A percentile compares a stretch with the other conserved stretches of the same genome.
Evolutionary conservation across 1,140 invertebrate genomes (phyloP).

Genomic region (Nomia melanderi): DNA sequence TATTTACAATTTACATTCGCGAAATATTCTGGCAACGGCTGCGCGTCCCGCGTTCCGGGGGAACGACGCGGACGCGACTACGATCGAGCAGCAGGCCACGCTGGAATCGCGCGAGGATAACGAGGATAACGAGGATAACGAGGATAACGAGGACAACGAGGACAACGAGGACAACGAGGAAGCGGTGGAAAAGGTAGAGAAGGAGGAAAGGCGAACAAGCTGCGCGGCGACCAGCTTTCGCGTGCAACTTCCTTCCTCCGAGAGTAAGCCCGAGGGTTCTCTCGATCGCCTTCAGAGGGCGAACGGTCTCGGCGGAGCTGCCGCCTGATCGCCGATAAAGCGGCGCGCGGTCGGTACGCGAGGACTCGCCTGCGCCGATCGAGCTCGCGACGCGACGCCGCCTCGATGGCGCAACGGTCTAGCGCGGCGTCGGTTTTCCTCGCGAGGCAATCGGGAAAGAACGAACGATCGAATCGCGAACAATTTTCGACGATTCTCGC

Average conservation of each 20-base stretch:
- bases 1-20: not conserved
- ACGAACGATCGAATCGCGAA: not conserved
- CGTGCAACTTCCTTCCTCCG: not conserved
- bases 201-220: not conserved
- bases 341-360: not conserved
- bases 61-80: not conserved
- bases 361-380: not conserved
- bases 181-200: not conserved
- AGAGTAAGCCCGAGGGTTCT: no score
- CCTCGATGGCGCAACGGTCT: no score
- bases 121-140: not conserved
- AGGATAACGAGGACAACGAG: not conserved
- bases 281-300: conserved; percentile 23
- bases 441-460: not conserved
- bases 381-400: not conserved
- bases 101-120: not conserved
- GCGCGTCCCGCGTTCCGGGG: not conserved
- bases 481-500: not conserved
- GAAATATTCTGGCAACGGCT: not conserved
- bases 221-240: not conserved
- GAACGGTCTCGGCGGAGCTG: not conserved
- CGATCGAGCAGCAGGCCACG: not conserved
- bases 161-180: not conserved
- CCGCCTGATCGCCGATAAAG: not conserved
- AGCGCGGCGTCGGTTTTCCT: not conserved